A percentile compares a stretch with the other conserved stretches of the same genome.
Conservation (phyloP, 2,888 invertebrate species). For the Ditula angustiorana region DNA sequence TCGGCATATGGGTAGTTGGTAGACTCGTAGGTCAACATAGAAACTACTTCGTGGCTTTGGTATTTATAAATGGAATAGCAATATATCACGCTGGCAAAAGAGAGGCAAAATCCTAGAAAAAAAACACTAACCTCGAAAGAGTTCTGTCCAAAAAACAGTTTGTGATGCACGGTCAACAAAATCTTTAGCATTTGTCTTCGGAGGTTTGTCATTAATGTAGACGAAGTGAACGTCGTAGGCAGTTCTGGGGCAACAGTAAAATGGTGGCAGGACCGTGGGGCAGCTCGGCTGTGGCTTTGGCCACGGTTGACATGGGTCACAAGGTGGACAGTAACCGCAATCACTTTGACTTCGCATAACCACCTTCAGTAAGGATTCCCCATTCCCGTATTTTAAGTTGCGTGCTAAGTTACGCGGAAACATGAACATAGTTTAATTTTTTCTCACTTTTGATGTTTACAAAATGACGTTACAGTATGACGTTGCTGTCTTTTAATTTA, state of each 20-base stretch:
- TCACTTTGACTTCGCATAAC: background rate
- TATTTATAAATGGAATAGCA: too few species aligned
- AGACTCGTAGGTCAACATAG: too few species aligned
- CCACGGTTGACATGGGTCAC: constrained; percentile 29
- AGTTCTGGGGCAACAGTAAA: constrained; percentile 62
- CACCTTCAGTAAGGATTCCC: background rate
- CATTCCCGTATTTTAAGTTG: background rate
- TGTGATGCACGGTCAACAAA: constrained; percentile 91
- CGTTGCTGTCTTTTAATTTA: background rate
- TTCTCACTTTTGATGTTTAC: background rate
- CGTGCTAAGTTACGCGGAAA: background rate
- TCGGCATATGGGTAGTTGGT: too few species aligned
- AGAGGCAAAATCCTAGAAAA: too few species aligned
- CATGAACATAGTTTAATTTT: background rate
- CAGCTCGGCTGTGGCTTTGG: constrained; percentile 38
- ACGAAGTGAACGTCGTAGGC: constrained; percentile 69
- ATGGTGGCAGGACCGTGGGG: constrained; percentile 54
- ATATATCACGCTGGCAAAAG: too few species aligned
- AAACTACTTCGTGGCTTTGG: too few species aligned
- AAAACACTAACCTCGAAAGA: constrained; percentile 86
- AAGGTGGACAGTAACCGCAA: constrained; percentile 18
- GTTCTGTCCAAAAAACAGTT: constrained; percentile 90
- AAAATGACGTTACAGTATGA: background rate
- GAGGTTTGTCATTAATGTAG: constrained; percentile 87
- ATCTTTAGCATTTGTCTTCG: constrained; percentile 85